Evolutionary conservation across 2,113 vertebrate genomes (phyloP).

Genomic region (Leucopsar rothschildi): DNA sequence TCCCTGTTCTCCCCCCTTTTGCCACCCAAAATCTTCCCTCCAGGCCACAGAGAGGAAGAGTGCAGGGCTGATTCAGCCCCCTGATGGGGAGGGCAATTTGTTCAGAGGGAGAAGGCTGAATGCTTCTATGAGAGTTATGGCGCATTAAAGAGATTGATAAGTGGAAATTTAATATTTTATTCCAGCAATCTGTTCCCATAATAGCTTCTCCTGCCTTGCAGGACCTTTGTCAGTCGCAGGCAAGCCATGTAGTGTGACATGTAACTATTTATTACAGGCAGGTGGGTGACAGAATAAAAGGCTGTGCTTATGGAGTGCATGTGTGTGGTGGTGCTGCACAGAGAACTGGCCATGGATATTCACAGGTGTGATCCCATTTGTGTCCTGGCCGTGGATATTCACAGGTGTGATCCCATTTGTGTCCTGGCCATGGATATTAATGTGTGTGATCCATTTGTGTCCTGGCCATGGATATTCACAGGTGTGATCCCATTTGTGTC

Average conservation of each 20-base stretch:
- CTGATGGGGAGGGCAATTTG: background rate
- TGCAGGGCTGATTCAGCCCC: background rate
- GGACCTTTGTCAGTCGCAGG: constrained; percentile 46
- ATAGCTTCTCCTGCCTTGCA: constrained; percentile 67
- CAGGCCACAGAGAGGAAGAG: background rate
- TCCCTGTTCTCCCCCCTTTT: background rate
- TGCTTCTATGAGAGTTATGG: constrained; percentile 24
- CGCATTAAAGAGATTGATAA: constrained; percentile 58
- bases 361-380: background rate
- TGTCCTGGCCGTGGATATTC: background rate
- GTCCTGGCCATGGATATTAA: background rate
- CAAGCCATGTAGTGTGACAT: constrained; percentile 32
- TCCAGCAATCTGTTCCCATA: constrained; percentile 60
- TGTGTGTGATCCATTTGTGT: background rate
- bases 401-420: background rate
- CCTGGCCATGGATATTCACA: background rate
- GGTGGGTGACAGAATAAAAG: background rate
- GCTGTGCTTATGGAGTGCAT: background rate
- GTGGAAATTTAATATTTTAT: constrained; percentile 75
- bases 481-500: background rate
- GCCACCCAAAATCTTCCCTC: background rate
- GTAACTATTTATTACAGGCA: background rate
- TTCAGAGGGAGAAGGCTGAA: constrained; percentile 39
- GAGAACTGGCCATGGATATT: background rate
- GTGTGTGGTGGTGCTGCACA: background rate